A percentile compares a stretch with the other conserved stretches of the same genome.
These are phyloP conservation scores for Ptychadena robeensis DNA, from an alignment of 2,797 vertebrate species.

Conservation along the genomic window DNA sequence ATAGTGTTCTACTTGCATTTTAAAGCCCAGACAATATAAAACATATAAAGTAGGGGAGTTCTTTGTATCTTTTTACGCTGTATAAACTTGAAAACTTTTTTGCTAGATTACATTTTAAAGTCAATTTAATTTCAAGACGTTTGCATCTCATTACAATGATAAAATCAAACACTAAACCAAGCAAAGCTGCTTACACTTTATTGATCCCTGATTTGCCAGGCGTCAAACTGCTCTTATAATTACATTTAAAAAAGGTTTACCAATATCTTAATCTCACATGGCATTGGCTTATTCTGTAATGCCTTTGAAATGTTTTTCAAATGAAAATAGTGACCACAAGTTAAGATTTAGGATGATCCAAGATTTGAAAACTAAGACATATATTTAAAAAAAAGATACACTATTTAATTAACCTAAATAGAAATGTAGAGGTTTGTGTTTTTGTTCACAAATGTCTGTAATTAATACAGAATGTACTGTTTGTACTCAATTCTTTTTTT, in stretches of 20 bases:
- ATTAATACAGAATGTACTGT: too few species aligned
- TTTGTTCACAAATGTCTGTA: too few species aligned
- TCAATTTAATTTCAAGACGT: slow-evolving; percentile 22
- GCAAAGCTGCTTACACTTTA: slow-evolving; percentile 53
- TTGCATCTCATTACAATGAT: slow-evolving; percentile 49
- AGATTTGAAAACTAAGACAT: background rate
- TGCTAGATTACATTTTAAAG: slow-evolving; percentile 3
- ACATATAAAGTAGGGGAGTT: background rate
- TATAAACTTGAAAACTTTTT: slow-evolving; percentile 3
- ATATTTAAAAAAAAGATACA: background rate
- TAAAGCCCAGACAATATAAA: background rate
- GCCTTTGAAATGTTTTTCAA: slow-evolving; percentile 25
- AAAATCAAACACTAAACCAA: slow-evolving; percentile 50
- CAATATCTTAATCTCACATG: slow-evolving; percentile 29
- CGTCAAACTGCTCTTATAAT: slow-evolving; percentile 49
- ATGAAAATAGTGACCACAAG: slow-evolving; percentile 8
- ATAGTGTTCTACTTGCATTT: background rate
- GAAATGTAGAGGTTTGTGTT: background rate
- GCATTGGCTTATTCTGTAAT: slow-evolving; percentile 15
- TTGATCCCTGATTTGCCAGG: slow-evolving; percentile 39
- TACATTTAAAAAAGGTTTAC: slow-evolving; percentile 36
- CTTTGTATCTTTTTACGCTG: background rate
- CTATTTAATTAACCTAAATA: too few species aligned
- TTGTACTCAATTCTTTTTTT: too few species aligned
- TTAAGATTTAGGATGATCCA: background rate